These are phyloP conservation scores for Eurytoma adleriae DNA, from an alignment of 2,888 invertebrate species.

Conservation along the genomic window DNA sequence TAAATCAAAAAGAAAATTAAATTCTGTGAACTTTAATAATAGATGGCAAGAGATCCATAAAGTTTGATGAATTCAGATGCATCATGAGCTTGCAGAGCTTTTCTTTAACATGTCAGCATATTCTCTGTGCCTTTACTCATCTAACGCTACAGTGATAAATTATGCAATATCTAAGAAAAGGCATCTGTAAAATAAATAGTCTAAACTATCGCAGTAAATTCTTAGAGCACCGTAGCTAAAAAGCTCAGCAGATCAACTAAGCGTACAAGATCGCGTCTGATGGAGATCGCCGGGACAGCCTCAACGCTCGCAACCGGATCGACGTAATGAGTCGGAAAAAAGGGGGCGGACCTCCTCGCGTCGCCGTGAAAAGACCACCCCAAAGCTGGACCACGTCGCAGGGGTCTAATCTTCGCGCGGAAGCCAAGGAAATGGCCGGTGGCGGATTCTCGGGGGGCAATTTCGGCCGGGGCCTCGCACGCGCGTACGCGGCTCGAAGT, in stretches of 20 bases:
- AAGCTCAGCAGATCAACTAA: background rate
- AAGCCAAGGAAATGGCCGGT: slow-evolving; percentile 46
- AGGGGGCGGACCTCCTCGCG: background rate
- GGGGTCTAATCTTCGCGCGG: slow-evolving; percentile 37
- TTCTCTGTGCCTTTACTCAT: no score
- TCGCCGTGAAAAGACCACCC: background rate
- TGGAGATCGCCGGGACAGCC: background rate
- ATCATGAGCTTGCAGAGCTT: no score
- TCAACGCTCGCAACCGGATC: slow-evolving; percentile 37
- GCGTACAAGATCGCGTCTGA: background rate
- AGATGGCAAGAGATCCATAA: no score
- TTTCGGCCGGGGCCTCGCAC: background rate
- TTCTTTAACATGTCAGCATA: no score
- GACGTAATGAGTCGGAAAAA: slow-evolving; percentile 48
- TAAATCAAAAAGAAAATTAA: no score
- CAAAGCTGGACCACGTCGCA: background rate
- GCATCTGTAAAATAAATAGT: no score
- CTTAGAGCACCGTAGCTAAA: background rate
- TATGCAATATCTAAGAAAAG: no score
- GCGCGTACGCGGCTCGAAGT: background rate
- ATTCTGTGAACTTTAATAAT: no score
- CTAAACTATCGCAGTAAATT: background rate
- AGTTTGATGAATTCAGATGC: no score
- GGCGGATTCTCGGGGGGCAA: background rate
- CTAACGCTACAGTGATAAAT: no score